Base-by-base conservation (phyloP, 1,140 invertebrate species). In the Bombus balteatus region DNA sequence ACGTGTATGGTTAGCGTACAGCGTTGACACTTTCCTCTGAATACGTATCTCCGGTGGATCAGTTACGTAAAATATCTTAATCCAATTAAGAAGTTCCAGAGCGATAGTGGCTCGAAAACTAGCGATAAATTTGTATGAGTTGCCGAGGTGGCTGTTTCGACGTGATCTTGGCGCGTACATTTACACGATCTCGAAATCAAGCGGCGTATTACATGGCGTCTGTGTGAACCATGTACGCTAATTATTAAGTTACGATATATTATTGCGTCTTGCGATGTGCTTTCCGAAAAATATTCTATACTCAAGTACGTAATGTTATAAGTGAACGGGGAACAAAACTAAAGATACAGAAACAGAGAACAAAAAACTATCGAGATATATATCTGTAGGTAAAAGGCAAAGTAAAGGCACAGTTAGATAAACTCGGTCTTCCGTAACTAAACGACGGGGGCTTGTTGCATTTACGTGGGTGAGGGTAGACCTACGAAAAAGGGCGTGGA, bases 401-500 rank as follows among this genome's bases (percentile, higher is more conserved):
- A 57, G 25, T 28, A 78, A 83, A 83, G 62, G 53, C 86, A 83
- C 59, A 82, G 43, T 80, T 39, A 72, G 41, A 88, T 88, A 85
- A 80, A 34, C 39, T 81, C 77, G 59, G 0, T 43, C 25, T 83
- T 76, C 62, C 41, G 72, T 62, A 72, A 37, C 25, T 62, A 65
- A 84, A 65, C 66, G 59, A 13, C 57, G 47, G 77, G 65, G 74
- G 53, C 18, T 80, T 66, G 65, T 85, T 72, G 76, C 57, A 78
- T 81, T 83, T 59, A 71, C 41, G 57, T 57, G 65, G 70, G 76
- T 62, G 62, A 65, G 57, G 83, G 62, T 71, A 72, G 53, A 22
- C 53, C 47, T 71, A 81, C 82, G 71, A 62, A 74, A 84, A 90
- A 90, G 87, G 89, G 88, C 37, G 89, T 87, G 87, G 84, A 89